These are phyloP conservation scores for Bufotes viridis DNA, from an alignment of 2,797 vertebrate genomes.

Conservation along the genomic window DNA sequence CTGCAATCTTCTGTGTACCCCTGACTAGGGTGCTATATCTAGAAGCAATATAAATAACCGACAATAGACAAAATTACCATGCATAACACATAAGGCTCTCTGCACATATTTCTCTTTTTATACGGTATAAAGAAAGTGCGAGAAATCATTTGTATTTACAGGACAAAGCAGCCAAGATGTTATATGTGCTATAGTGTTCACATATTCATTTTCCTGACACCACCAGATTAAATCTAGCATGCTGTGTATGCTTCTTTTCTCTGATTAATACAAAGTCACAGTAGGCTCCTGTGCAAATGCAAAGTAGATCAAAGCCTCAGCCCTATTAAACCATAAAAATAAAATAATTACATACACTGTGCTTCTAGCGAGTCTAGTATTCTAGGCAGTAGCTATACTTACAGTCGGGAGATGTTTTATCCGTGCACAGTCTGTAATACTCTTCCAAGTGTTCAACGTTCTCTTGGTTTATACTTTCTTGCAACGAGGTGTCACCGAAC, in stretches of 20 bases:
- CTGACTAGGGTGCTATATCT: neutral
- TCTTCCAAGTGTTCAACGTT: constrained; percentile 92
- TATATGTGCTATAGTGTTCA: neutral
- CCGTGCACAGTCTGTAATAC: constrained; percentile 91
- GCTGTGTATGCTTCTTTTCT: neutral
- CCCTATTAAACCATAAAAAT: constrained; percentile 26
- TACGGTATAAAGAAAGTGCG: neutral
- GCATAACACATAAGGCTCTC: neutral
- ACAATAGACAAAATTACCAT: neutral
- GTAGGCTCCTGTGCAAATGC: neutral
- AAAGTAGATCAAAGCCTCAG: neutral
- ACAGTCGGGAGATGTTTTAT: constrained; percentile 92
- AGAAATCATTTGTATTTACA: neutral
- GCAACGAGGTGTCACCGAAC: constrained; percentile 96
- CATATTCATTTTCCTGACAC: constrained; percentile 26
- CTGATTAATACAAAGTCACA: constrained; percentile 23
- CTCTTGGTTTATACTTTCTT: constrained; percentile 97
- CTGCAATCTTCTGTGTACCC: too few species aligned
- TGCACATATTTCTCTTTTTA: neutral
- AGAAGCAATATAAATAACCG: neutral
- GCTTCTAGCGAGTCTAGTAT: neutral
- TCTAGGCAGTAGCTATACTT: constrained; percentile 73
- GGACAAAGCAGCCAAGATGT: constrained; percentile 2
- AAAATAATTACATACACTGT: constrained; percentile 15
- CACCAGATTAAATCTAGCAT: neutral